Evolutionary conservation across 1,140 invertebrate species (phyloP).

Genomic region (Papilio machaon): DNA sequence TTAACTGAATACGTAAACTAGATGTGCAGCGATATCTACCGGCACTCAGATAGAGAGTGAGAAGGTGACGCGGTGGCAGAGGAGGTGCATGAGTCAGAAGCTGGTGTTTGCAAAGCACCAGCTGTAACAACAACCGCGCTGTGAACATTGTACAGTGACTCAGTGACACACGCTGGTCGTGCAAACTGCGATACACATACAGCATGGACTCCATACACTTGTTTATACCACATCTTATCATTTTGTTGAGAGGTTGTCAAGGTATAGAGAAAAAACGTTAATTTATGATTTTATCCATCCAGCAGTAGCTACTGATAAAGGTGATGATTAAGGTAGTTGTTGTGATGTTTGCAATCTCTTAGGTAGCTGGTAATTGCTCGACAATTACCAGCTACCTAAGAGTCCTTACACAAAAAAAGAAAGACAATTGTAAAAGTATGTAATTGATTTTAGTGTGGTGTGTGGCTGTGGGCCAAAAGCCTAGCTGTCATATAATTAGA

Average conservation of each 20-base stretch:
- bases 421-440: no score
- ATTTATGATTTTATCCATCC: not conserved
- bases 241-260: no score
- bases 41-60: not conserved
- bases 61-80: not conserved
- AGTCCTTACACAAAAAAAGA: no score
- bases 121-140: not conserved
- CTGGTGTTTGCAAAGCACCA: not conserved
- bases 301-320: no score
- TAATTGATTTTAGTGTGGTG: no score
- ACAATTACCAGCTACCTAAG: no score
- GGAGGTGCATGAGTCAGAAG: not conserved
- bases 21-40: not conserved
- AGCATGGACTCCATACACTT: no score
- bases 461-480: no score
- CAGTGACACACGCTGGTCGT: not conserved
- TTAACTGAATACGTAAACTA: not conserved
- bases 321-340: not conserved
- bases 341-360: not conserved
- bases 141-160: not conserved
- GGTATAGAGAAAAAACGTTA: not conserved
- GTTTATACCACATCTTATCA: no score
- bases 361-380: not conserved
- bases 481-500: no score
- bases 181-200: not conserved